Conservation (phyloP, 2,888 invertebrate genomes). For the Aplocera efformata region DNA sequence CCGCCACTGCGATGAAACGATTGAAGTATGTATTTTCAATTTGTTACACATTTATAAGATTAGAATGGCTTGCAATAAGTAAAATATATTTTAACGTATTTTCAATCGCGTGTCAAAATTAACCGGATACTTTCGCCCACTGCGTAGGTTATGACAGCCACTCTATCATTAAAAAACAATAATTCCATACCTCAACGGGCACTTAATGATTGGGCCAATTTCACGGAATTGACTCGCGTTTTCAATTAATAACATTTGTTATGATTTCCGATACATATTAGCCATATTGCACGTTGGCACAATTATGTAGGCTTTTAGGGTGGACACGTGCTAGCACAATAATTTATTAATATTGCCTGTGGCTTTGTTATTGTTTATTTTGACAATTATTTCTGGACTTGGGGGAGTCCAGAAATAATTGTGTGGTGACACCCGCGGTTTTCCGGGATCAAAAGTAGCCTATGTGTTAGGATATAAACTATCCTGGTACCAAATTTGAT, state of each 20-base stretch:
- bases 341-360: conserved; percentile 7
- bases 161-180: conserved; percentile 7
- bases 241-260: conserved; percentile 14
- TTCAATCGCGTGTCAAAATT: conserved; percentile 1
- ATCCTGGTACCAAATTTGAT: too few species aligned
- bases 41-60: too few species aligned
- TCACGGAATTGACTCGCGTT: conserved; percentile 11
- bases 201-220: conserved; percentile 3
- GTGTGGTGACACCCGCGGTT: too few species aligned
- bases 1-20: too few species aligned
- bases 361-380: conserved; percentile 6
- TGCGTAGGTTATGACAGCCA: not conserved
- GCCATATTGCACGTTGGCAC: conserved; percentile 12
- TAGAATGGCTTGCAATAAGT: too few species aligned
- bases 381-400: too few species aligned
- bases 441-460: too few species aligned
- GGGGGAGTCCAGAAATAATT: too few species aligned
- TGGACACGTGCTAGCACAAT: conserved; percentile 8
- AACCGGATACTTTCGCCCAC: conserved; percentile 2
- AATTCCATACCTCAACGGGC: conserved; percentile 1
- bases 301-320: conserved; percentile 7
- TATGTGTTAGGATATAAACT: too few species aligned
- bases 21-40: too few species aligned
- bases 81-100: too few species aligned
- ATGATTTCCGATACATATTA: conserved; percentile 19